Base-by-base conservation (phyloP, 2,797 vertebrate genomes). In the Odontamblyopus lacepedii region DNA sequence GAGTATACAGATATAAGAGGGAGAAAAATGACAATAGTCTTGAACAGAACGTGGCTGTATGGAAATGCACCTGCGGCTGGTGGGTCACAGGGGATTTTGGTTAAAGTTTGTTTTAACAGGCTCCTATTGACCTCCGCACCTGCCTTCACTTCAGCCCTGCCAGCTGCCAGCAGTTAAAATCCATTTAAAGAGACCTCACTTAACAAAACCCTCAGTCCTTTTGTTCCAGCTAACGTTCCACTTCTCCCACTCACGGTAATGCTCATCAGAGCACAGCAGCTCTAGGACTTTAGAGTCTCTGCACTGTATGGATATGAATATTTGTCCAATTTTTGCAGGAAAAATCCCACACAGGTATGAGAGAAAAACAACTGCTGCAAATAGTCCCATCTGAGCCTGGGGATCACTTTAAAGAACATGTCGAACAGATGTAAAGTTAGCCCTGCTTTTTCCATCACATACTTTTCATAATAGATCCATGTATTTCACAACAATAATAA, bases 381-480 rank as follows among this genome's bases (percentile, higher is more conserved):
- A 89, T 79, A 88, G 81, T 75, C 79, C 85, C 62, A 86, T 81
- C 82, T 88, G 87, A 89, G 85, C 71, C 73, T 7, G 9, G 59
- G 74, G 85, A 90, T 88, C 83, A 81, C 48, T 38, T 23, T 63
- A 74, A 76, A 69, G 70, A 8, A 69, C 72, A 78, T n/a, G 74
- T 48, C 44, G 3, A 48, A 48, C 67, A 77, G 65, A 69, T 35
- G 53, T 4, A 55, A 48, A 65, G 61, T 30, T 79, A 67, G 69
- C 70, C 50, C 66, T 51, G 77, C 61, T 75, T 69, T 78, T 71
- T 29, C 38, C 57, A 53, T 30, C 41, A 57, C 23, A 44, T 7
- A 0, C 16, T 19, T 38, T 23, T 48, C 44, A 48, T 23, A 48
- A 48, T 61, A 61, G 29, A 32, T 59, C 56, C 23, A 38, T 35